Evolutionary conservation across 2,888 invertebrate genomes (phyloP), one percentile per base, ranked within the genome.

Genomic region (Campoletis raptor): DNA sequence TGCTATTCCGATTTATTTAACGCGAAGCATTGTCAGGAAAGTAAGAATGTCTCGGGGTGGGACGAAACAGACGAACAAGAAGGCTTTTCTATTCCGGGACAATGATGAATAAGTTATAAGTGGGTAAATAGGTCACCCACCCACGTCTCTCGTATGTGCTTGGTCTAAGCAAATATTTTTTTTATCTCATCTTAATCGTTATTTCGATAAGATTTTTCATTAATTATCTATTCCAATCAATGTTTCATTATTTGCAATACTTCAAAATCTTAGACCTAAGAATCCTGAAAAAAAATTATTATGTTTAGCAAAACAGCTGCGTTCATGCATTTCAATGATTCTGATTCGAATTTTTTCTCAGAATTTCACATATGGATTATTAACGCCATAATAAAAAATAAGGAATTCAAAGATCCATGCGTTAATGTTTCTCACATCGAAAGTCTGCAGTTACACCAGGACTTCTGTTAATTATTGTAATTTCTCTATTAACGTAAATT

Each of bases 51-150:
- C 30, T 69, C 30, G 18, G 66, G 64, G 21, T 30, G 79, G 57
- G 45, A 77, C 66, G 72, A 81, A 77, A 52, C 40, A 45, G 64
- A 82, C 76, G 79, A 72, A 69, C 73, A 54, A 79, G 78, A 82
- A 82, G 76, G 66, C 85, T 86, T 80, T 77, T 86, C 86, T 83
- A 86, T 86, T 86, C 83, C 80, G 77, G 86, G 66, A 86, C 86
- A 86, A 83, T 80, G 86, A 83, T 86, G 86, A 86, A 86, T 80
- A 85, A 73, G 74, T 54, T 81, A 80, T 85, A 91, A 92, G 90
- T 91, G 89, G 92, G 92, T 91, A 92, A 91, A 91, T 91, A 88
- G 91, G 91, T 90, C 91, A 90, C 48, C 86, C 85, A 86, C 83
- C 87, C 83, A 83, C 83, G 83, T 83, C 77, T 72, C 72, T 81